Percentiles rank a stretch among this genome's conserved stretches.
Conservation (phyloP, 1,140 invertebrate species). For the Chironomus tepperi region DNA sequence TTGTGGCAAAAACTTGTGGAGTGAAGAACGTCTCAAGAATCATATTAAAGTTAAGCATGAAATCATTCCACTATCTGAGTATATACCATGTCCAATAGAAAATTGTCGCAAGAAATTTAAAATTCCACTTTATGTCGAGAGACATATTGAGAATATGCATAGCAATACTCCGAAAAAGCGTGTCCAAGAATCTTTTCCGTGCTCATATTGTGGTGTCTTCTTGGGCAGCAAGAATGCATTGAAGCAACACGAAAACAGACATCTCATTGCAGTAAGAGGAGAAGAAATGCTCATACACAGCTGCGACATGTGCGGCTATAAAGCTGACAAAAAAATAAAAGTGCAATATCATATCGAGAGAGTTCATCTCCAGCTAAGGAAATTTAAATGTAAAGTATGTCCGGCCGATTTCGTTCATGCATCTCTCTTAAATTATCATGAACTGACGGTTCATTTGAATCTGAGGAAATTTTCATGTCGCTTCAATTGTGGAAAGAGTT, state of each 20-base stretch:
- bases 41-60: not conserved
- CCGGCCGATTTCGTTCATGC: conserved; percentile 1
- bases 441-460: not conserved
- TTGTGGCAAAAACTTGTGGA: not conserved
- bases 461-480: not conserved
- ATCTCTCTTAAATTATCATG: not conserved
- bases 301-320: not conserved
- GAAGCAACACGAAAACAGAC: not conserved
- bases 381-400: conserved; percentile 2
- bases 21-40: not conserved
- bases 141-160: not conserved
- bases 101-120: not conserved
- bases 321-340: not conserved
- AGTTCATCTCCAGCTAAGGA: not conserved
- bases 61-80: not conserved
- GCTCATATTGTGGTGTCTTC: not conserved
- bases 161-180: not conserved
- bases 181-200: not conserved
- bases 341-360: not conserved
- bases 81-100: not conserved
- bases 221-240: not conserved
- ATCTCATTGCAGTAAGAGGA: not conserved
- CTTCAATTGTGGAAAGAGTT: not conserved
- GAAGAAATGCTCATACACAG: not conserved
- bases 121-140: not conserved